Evolutionary conservation across 2,113 vertebrate genomes (phyloP), one percentile per base, ranked within the genome.

Genomic region (Alligator mississippiensis): DNA sequence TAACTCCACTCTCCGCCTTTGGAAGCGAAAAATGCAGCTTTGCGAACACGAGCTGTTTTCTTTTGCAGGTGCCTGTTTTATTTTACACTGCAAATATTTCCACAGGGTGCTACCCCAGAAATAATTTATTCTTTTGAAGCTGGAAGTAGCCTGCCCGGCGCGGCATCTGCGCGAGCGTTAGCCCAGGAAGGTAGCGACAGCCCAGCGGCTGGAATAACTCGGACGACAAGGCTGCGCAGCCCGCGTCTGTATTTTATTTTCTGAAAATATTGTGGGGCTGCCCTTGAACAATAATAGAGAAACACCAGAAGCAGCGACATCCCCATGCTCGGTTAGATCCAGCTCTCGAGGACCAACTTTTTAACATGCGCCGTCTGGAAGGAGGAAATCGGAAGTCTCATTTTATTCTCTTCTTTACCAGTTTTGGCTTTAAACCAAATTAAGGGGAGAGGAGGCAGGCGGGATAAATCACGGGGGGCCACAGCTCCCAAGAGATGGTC

Each of bases 301-400:
- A 64, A 17, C 14, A 22, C 11, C 15, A 28, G 30, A 38, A 78
- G 81, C 61, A 75, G 63, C 54, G 80, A 18, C 72, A 63, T 77
- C 27, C 5, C 47, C 62, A 2, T 25, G 66, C 90, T 80, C 27
- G 9, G 9, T 90, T 88, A 24, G 55, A 59, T 93, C 83, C 4
- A 81, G 58, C 21, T 83, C 27, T 22, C 11, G 57, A 60, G 47
- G 9, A 85, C 94, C 81, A 3, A 84, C 93, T 91, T 94, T 95
- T 96, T 95, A 94, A 90, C 66, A 55, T 95, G 90, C 84, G 19
- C 81, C 34, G 93, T 72, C 64, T 76, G 75, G 47, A 96, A 79
- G 72, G 84, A 92, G 30, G 77, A 59, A 77, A 83, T 95, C 87
- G 75, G 25, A 76, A 94, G 63, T 68, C 82, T 96, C 88, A 9